phyloP scores from a whole-genome alignment of 2,888 invertebrate genomes.

The Amiota minor region DNA sequence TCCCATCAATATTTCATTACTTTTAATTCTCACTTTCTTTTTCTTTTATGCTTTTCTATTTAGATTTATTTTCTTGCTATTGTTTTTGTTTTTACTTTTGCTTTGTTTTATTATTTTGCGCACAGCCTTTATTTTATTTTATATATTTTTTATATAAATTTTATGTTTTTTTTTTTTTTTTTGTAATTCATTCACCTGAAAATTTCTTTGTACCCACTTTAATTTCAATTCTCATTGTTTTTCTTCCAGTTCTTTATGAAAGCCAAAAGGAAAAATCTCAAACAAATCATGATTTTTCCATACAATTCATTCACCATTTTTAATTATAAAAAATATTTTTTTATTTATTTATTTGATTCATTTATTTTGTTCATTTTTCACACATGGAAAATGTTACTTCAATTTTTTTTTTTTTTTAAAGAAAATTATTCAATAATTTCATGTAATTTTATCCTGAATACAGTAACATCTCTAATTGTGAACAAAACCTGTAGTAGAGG shows the following conservation, averaged over 20 bases:
- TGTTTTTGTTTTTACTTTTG: constrained; percentile 35
- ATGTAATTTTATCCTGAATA: no score
- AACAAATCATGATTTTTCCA: no score
- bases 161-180: constrained; percentile 29
- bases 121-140: constrained; percentile 56
- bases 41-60: background rate
- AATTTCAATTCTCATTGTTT: constrained; percentile 30
- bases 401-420: no score
- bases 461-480: no score
- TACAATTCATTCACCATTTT: no score
- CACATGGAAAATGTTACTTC: no score
- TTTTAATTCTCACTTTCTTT: background rate
- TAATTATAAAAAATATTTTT: no score
- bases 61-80: background rate
- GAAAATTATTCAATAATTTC: no score
- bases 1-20: background rate
- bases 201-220: constrained; percentile 44
- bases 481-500: no score
- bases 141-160: constrained; percentile 36
- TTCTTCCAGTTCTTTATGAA: background rate
- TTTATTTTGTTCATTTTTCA: no score
- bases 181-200: constrained; percentile 53
- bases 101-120: constrained; percentile 49
- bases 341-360: no score
- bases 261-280: no score